A percentile compares a stretch with the other conserved stretches of the same genome.
Conservation (phyloP, 2,797 vertebrate genomes). For the Nasua narica region DNA sequence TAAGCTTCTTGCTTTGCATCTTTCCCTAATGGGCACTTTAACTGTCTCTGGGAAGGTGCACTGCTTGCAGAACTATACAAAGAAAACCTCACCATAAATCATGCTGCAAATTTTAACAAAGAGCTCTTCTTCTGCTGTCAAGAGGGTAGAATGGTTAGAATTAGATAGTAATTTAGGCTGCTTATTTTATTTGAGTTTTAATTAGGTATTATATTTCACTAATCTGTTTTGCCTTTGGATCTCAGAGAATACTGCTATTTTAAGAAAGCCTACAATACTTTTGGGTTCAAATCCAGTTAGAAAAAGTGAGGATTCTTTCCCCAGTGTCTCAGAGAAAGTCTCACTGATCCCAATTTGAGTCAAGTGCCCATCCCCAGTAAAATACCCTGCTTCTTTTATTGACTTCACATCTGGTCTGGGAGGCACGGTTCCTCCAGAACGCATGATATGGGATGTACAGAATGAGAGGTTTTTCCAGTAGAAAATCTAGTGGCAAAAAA, state of each 20-base stretch:
- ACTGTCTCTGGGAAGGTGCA: background rate
- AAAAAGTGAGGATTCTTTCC: background rate
- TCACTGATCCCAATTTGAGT: background rate
- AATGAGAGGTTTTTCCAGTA: background rate
- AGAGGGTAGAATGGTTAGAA: background rate
- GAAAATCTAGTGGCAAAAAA: background rate
- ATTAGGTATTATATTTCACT: background rate
- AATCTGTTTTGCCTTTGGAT: background rate
- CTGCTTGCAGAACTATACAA: background rate
- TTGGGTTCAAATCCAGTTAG: background rate
- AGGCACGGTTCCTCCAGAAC: background rate
- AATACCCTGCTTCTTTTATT: background rate
- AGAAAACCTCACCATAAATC: background rate
- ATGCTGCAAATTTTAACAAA: background rate
- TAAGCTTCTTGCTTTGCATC: background rate
- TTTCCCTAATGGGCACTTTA: background rate
- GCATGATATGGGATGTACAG: background rate
- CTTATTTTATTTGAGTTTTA: background rate
- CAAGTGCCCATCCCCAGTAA: background rate
- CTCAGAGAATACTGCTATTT: background rate
- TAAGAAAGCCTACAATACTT: background rate
- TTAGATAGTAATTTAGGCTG: background rate
- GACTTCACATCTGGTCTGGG: background rate
- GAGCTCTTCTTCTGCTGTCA: background rate
- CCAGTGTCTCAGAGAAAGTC: background rate